Evolutionary conservation across 2,113 vertebrate species (phyloP).

Genomic region (Etheostoma spectabile): DNA sequence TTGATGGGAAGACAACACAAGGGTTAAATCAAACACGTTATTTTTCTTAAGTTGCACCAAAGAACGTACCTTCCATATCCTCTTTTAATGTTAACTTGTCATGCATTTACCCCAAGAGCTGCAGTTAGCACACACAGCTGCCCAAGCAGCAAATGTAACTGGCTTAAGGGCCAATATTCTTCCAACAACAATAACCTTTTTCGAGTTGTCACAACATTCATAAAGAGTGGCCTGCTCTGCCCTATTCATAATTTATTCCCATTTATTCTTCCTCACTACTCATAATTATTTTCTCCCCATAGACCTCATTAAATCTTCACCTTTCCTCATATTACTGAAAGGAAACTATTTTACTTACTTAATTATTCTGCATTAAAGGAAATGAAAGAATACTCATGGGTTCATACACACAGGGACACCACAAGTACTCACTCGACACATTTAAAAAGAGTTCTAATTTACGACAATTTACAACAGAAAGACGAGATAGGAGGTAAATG

Average conservation of each 20-base stretch:
- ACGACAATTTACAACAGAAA: conserved; percentile 22
- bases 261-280: not conserved
- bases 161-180: not conserved
- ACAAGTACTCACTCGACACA: not conserved
- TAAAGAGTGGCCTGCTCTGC: not conserved
- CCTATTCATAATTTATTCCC: conserved; percentile 34
- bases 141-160: not conserved
- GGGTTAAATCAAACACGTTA: no score
- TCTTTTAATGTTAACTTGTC: not conserved
- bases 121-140: not conserved
- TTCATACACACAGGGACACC: not conserved
- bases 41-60: not conserved
- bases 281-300: conserved; percentile 6
- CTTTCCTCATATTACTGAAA: conserved; percentile 30
- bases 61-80: not conserved
- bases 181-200: not conserved
- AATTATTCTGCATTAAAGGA: not conserved
- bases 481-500: not conserved
- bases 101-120: not conserved
- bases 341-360: conserved; percentile 2
- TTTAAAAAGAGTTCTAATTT: not conserved
- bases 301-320: conserved; percentile 45
- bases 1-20: no score
- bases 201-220: conserved; percentile 17
- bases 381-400: not conserved